Evolutionary conservation across 2,888 invertebrate species (phyloP).

Genomic region (Drosophila fungiperda): DNA sequence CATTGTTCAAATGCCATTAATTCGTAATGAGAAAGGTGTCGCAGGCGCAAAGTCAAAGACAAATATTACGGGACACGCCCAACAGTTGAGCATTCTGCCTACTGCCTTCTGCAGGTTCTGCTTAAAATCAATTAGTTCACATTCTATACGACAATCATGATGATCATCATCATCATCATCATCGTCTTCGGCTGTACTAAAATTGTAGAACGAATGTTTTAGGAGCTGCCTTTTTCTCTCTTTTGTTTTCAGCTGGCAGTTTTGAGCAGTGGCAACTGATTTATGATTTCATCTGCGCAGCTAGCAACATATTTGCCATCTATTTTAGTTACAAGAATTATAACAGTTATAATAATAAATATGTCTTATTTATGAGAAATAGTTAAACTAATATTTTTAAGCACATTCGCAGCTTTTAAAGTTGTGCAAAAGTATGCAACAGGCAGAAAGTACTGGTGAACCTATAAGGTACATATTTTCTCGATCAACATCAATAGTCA

Average conservation of each 20-base stretch:
- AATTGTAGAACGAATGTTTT: slow-evolving; percentile 33
- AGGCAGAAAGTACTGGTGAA: neutral
- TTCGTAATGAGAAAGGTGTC: slow-evolving; percentile 83
- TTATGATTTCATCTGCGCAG: neutral
- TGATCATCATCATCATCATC: slow-evolving; percentile 34
- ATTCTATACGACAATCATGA: slow-evolving; percentile 35
- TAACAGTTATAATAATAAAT: neutral
- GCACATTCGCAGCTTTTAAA: neutral
- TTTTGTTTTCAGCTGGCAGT: slow-evolving; percentile 1
- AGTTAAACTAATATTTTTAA: neutral
- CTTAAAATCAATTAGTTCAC: slow-evolving; percentile 80
- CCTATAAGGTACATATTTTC: neutral
- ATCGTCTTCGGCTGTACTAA: slow-evolving; percentile 64
- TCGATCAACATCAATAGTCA: neutral
- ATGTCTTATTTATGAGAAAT: neutral
- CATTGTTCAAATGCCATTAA: slow-evolving; percentile 73
- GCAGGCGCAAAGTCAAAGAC: slow-evolving; percentile 71
- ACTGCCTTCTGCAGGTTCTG: slow-evolving; percentile 60
- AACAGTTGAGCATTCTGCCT: neutral
- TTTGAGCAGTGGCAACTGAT: neutral
- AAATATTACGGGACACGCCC: slow-evolving; percentile 76
- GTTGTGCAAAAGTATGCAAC: neutral
- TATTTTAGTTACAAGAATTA: neutral
- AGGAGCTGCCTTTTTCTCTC: neutral
- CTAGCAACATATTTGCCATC: neutral